Conservation (phyloP, 2,113 vertebrate species). For the Eulacestoma nigropectus region DNA sequence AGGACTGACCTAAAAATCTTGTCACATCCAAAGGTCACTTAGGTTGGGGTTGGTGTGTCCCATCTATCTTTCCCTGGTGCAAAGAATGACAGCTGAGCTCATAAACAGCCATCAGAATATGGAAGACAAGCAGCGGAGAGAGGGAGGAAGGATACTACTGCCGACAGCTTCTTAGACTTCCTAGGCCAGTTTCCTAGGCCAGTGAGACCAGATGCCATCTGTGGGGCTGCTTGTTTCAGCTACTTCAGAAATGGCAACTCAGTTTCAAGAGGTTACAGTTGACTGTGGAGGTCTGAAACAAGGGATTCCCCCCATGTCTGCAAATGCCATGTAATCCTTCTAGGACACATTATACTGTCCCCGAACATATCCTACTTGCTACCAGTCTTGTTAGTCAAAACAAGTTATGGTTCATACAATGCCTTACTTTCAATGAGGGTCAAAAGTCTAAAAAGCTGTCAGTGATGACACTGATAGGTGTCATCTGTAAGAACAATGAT, state of each 20-base stretch:
- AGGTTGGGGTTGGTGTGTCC: constrained; percentile 77
- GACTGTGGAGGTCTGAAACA: neutral
- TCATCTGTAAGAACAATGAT: neutral
- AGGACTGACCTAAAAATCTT: constrained; percentile 80
- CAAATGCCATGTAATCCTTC: neutral
- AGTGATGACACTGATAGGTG: neutral
- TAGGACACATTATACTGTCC: neutral
- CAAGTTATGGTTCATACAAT: neutral
- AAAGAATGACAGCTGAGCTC: constrained; percentile 74
- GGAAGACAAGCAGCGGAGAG: constrained; percentile 42
- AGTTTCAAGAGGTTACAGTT: neutral
- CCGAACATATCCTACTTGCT: neutral
- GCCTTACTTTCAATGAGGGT: neutral
- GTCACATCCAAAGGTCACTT: constrained; percentile 81
- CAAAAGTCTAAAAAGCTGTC: neutral
- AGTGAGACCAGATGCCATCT: neutral
- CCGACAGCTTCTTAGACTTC: neutral
- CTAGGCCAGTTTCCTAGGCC: neutral
- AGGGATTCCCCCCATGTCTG: neutral
- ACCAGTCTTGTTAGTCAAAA: neutral
- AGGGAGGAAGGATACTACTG: neutral
- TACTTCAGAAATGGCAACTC: neutral
- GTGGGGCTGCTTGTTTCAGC: neutral
- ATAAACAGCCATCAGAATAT: constrained; percentile 67
- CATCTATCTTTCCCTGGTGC: constrained; percentile 73